Percentiles rank a stretch among this genome's conserved stretches.
These are phyloP conservation scores for Thripadectes ignobilis DNA, from an alignment of 2,797 vertebrate genomes.

Conservation along the genomic window DNA sequence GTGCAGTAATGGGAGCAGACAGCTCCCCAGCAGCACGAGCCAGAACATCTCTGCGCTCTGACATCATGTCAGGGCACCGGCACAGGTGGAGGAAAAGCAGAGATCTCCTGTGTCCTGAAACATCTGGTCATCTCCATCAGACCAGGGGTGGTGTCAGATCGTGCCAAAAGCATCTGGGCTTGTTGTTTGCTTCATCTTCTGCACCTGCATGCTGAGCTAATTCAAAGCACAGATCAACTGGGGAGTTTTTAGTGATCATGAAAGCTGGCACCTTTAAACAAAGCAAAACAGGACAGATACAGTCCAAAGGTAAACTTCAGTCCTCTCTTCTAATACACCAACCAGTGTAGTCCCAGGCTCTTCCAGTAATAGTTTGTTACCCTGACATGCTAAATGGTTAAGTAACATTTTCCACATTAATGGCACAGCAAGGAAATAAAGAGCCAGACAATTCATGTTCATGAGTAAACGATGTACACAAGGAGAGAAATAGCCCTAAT, in stretches of 20 bases:
- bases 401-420: not conserved
- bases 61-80: not conserved
- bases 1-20: conserved; percentile 45
- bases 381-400: not conserved
- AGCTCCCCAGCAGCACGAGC: conserved; percentile 40
- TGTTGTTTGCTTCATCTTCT: not conserved
- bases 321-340: not conserved
- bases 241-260: not conserved
- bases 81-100: not conserved
- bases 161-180: not conserved
- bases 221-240: not conserved
- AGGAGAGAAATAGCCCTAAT: not conserved
- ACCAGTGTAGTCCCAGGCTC: not conserved
- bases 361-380: not conserved
- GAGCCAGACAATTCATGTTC: not conserved
- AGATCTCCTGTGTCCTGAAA: not conserved
- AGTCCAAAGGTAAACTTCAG: not conserved
- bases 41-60: conserved; percentile 22
- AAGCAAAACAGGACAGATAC: not conserved
- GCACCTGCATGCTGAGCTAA: not conserved
- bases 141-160: not conserved
- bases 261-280: not conserved
- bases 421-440: not conserved
- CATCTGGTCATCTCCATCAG: conserved; percentile 34
- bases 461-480: not conserved